Percentiles rank a stretch among this genome's conserved stretches.
Evolutionary conservation across 1,140 invertebrate species (phyloP).

Genomic region (Ridgeia piscesae): DNA sequence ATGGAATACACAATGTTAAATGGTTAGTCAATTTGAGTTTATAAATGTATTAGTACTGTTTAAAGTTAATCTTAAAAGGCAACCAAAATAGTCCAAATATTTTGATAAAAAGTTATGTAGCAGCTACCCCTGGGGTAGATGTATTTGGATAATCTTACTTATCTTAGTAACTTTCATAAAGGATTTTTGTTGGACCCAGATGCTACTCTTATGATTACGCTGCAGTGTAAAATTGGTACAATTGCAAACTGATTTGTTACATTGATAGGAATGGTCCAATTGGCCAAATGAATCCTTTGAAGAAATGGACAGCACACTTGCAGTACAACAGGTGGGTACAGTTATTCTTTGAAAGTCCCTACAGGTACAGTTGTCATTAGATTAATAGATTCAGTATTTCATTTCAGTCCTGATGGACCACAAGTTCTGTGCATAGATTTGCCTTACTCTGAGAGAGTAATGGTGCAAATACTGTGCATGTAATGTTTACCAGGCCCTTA

Average conservation of each 20-base stretch:
- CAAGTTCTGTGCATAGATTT: background rate
- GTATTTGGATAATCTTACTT: no score
- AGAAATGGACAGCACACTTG: slow-evolving; percentile 98
- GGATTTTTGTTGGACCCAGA: no score
- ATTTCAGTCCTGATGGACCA: background rate
- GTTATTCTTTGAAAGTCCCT: background rate
- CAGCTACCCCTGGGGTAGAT: no score
- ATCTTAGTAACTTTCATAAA: no score
- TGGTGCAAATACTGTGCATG: background rate
- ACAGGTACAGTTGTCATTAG: background rate
- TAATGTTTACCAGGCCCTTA: no score
- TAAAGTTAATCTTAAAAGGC: no score
- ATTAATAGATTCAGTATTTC: background rate
- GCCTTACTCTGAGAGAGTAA: background rate
- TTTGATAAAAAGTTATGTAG: no score
- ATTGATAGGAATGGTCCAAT: slow-evolving; percentile 84
- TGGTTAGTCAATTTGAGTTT: no score
- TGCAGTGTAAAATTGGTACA: slow-evolving; percentile 14
- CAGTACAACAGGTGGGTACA: slow-evolving; percentile 81
- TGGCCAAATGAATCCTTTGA: slow-evolving; percentile 99
- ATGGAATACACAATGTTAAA: no score
- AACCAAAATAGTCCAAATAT: no score
- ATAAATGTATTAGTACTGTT: no score
- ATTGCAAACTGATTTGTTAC: slow-evolving; percentile 18
- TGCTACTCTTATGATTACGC: no score